These are phyloP conservation scores for Neomonachus schauinslandi DNA, from an alignment of 2,113 vertebrate genomes.

Conservation along the genomic window DNA sequence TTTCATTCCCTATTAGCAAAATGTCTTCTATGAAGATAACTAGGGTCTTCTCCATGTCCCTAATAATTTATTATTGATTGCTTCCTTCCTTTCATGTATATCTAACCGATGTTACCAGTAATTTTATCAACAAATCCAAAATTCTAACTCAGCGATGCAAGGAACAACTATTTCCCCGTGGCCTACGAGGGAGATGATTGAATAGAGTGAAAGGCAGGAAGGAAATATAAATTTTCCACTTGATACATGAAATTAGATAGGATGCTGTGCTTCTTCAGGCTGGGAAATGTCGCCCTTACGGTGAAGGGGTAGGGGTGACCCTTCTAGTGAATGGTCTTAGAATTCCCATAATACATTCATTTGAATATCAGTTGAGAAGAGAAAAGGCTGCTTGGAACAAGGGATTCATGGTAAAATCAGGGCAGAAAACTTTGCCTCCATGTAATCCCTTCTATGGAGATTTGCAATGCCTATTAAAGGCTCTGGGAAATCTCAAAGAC, in stretches of 20 bases:
- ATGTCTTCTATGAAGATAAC: background rate
- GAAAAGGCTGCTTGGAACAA: background rate
- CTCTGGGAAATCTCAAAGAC: background rate
- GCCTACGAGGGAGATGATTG: background rate
- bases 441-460: background rate
- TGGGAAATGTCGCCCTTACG: background rate
- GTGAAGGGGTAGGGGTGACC: background rate
- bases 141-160: background rate
- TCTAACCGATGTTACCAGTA: background rate
- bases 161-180: background rate
- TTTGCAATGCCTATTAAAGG: background rate
- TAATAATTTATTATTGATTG: background rate
- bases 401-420: background rate
- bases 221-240: background rate
- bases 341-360: background rate
- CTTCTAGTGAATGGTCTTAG: background rate
- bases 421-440: background rate
- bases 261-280: background rate
- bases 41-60: background rate
- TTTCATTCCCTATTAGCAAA: background rate
- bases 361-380: background rate
- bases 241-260: background rate
- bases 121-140: background rate
- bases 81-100: background rate
- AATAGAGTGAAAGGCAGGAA: background rate